Conservation (phyloP, 1,140 invertebrate species). For the Lucilia cuprina region DNA sequence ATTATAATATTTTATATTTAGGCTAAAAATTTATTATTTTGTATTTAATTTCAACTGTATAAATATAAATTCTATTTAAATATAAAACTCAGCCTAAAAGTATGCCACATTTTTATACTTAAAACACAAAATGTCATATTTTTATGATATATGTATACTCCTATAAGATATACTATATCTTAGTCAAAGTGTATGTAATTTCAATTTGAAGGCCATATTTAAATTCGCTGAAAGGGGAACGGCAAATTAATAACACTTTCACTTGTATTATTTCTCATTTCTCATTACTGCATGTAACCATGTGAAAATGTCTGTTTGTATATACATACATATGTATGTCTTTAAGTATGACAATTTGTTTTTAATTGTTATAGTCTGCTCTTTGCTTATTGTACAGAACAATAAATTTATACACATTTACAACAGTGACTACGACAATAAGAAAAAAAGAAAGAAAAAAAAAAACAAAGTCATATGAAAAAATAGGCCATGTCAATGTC, state of each 20-base stretch:
- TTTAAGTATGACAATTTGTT: neutral
- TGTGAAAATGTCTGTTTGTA: neutral
- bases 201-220: neutral
- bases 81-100: neutral
- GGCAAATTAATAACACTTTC: neutral
- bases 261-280: neutral
- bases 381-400: neutral
- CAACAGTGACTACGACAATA: neutral
- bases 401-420: neutral
- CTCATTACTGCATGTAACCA: neutral
- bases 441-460: neutral
- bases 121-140: neutral
- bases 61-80: neutral
- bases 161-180: neutral
- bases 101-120: neutral
- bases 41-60: too few species aligned
- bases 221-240: neutral
- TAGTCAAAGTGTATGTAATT: neutral
- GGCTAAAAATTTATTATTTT: too few species aligned
- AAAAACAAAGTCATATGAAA: neutral
- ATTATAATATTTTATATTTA: too few species aligned
- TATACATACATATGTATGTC: too few species aligned
- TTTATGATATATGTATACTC: neutral
- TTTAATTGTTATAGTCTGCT: neutral
- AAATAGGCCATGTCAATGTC: constrained; percentile 7